Conservation (phyloP, 2,888 invertebrate genomes). For the Hybos culiciformis region DNA sequence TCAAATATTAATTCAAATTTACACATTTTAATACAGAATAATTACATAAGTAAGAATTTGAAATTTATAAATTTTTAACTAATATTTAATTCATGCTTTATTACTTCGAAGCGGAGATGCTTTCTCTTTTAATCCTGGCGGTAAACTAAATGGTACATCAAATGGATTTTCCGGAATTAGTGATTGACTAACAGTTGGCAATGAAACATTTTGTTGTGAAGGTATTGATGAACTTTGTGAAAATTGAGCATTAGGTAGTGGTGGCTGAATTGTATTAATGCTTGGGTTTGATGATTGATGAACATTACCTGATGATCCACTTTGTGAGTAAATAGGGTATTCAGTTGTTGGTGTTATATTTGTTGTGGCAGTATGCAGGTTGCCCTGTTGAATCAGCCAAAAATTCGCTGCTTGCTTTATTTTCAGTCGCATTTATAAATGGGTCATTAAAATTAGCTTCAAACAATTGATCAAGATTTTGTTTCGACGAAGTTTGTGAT, state of each 20-base stretch:
- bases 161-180: slow-evolving; percentile 58
- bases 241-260: slow-evolving; percentile 2
- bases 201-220: slow-evolving; percentile 1
- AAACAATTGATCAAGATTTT: slow-evolving; percentile 45
- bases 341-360: slow-evolving; percentile 1
- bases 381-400: background rate
- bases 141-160: slow-evolving; percentile 67
- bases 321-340: slow-evolving; percentile 2
- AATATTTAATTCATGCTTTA: slow-evolving; percentile 33
- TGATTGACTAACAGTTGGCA: slow-evolving; percentile 10
- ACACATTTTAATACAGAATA: background rate
- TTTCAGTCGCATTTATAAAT: slow-evolving; percentile 38
- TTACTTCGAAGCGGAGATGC: slow-evolving; percentile 34
- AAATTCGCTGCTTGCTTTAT: slow-evolving; percentile 16
- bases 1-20: background rate
- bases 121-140: slow-evolving; percentile 39
- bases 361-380: slow-evolving; percentile 1
- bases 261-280: slow-evolving; percentile 3
- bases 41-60: background rate
- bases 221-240: background rate
- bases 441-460: slow-evolving; percentile 57
- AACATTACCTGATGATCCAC: background rate
- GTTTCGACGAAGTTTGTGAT: slow-evolving; percentile 11
- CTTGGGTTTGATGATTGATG: background rate
- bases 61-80: background rate